Percentiles rank a stretch among this genome's conserved stretches.
Conservation (phyloP, 2,888 invertebrate genomes). For the Diloba caeruleocephala region DNA sequence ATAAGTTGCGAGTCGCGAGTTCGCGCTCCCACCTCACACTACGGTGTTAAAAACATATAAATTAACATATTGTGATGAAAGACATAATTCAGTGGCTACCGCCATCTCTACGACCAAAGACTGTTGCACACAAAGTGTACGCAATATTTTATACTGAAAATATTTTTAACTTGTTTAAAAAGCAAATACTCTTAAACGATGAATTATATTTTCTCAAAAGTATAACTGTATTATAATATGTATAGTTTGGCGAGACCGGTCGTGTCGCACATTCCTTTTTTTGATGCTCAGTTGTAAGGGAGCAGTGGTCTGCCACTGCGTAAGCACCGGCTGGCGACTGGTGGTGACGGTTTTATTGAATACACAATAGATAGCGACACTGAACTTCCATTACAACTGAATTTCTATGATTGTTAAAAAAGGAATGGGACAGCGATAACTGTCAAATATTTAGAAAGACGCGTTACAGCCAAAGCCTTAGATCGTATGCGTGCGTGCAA, state of each 20-base stretch:
- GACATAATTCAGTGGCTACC: conserved; percentile 25
- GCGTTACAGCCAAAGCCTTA: conserved; percentile 23
- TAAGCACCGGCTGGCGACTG: too few relatives aligned
- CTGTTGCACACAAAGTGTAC: conserved; percentile 53
- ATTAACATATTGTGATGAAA: conserved; percentile 42
- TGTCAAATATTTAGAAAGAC: conserved; percentile 6
- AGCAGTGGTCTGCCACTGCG: too few relatives aligned
- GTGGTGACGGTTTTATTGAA: too few relatives aligned
- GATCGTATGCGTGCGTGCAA: not conserved
- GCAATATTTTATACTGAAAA: conserved; percentile 48
- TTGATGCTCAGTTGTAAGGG: not conserved
- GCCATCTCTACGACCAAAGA: conserved; percentile 55
- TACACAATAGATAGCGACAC: too few relatives aligned
- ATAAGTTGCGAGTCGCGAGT: too few relatives aligned
- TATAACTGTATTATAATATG: conserved; percentile 14
- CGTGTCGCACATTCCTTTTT: conserved; percentile 6
- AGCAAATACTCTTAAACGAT: conserved; percentile 28
- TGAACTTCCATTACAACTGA: not conserved
- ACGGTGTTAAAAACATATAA: not conserved
- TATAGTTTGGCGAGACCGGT: conserved; percentile 10
- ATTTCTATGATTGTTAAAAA: conserved; percentile 1
- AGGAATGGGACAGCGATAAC: conserved; percentile 10
- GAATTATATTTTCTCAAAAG: conserved; percentile 40
- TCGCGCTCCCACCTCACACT: not conserved
- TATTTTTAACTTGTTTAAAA: conserved; percentile 49